Evolutionary conservation across 2,888 invertebrate species (phyloP).

Genomic region (Agrenia bidenticulata): DNA sequence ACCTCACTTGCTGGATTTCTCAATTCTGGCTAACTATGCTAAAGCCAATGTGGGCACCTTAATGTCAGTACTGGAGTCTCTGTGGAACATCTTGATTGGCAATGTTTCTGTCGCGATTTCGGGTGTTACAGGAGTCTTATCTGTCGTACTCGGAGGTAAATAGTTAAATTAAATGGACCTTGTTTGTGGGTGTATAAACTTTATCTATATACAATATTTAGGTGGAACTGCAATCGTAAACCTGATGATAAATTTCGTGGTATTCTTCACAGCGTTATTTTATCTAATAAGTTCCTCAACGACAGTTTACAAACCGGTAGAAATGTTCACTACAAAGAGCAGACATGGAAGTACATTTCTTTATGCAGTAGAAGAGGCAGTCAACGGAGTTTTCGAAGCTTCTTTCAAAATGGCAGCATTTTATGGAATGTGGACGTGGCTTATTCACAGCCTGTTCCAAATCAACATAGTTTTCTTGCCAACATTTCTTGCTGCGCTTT

Average conservation of each 20-base stretch:
- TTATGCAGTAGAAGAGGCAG: conserved; percentile 78
- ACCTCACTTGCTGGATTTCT: conserved; percentile 70
- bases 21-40: conserved; percentile 75
- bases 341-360: conserved; percentile 64
- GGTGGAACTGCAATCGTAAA: conserved; percentile 85
- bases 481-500: conserved; percentile 83
- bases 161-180: neutral
- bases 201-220: neutral
- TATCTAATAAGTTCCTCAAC: conserved; percentile 87
- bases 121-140: conserved; percentile 81
- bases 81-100: conserved; percentile 88
- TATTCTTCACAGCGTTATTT: conserved; percentile 95
- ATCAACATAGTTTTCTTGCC: conserved; percentile 93
- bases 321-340: conserved; percentile 65
- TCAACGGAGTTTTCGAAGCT: conserved; percentile 92
- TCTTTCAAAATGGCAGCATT: conserved; percentile 96
- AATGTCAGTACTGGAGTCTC: conserved; percentile 78
- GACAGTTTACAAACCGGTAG: conserved; percentile 87
- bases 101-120: conserved; percentile 84
- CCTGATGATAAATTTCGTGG: conserved; percentile 82
- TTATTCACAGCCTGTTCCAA: conserved; percentile 91
- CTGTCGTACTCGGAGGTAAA: conserved; percentile 73
- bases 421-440: conserved; percentile 98
- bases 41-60: conserved; percentile 88
- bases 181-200: neutral